A percentile compares a stretch with the other conserved stretches of the same genome.
These are phyloP conservation scores for Lepilemur septentrionalis DNA, from an alignment of 2,797 vertebrate genomes.

Conservation along the genomic window DNA sequence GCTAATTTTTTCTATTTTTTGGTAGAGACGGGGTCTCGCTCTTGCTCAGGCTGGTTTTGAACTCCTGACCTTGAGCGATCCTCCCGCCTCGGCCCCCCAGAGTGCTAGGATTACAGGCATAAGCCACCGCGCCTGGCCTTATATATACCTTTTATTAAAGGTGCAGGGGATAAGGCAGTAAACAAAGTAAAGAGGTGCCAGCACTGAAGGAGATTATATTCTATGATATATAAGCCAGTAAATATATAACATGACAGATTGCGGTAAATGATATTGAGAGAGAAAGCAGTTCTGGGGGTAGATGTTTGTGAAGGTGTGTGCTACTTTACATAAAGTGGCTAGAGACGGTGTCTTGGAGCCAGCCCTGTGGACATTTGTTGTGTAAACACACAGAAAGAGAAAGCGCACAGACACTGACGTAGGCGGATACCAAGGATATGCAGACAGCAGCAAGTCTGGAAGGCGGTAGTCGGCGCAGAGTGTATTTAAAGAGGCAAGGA, in stretches of 20 bases:
- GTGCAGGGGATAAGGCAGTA: not conserved
- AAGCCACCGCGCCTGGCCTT: no score
- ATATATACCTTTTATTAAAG: not conserved
- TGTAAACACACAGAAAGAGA: not conserved
- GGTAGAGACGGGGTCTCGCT: no score
- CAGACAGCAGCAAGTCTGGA: not conserved
- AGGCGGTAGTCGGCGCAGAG: not conserved
- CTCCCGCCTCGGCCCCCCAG: no score
- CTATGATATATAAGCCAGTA: not conserved
- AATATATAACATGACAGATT: not conserved
- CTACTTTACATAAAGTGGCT: not conserved
- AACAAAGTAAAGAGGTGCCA: not conserved
- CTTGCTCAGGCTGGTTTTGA: no score
- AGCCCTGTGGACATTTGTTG: not conserved
- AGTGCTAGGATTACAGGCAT: no score
- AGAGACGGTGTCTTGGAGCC: not conserved
- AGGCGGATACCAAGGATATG: not conserved
- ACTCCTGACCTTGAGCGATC: no score
- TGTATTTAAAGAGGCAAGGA: not conserved
- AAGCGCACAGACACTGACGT: not conserved
- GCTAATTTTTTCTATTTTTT: no score
- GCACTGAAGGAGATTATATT: not conserved
- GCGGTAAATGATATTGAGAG: not conserved
- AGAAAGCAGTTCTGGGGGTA: not conserved
- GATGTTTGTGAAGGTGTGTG: not conserved